phyloP scores from a whole-genome alignment of 2,888 invertebrate species.

The Eulithis prunata region DNA sequence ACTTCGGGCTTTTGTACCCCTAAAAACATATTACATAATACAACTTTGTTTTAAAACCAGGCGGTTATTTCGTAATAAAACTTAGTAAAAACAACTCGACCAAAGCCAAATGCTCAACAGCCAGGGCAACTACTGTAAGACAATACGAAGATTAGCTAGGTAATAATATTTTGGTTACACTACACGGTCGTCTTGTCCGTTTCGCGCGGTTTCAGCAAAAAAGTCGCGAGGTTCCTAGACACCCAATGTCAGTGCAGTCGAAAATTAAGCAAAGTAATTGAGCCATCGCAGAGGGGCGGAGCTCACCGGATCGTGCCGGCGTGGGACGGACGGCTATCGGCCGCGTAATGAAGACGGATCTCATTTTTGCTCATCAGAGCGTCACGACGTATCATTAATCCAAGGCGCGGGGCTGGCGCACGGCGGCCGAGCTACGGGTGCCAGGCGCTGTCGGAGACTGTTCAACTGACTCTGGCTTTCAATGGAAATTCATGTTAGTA shows the following conservation, averaged over 20 bases:
- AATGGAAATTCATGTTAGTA: no score
- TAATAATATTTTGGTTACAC: no score
- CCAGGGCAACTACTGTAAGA: no score
- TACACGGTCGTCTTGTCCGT: no score
- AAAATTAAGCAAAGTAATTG: constrained; percentile 32
- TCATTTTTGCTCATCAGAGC: constrained; percentile 45
- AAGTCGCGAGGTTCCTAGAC: no score
- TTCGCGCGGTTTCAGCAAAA: no score
- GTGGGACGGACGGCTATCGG: constrained; percentile 13
- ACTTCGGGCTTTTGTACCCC: neutral
- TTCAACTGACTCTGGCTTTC: neutral
- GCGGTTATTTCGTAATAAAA: neutral
- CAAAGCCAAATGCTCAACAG: neutral
- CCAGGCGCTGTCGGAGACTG: neutral
- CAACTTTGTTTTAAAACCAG: neutral
- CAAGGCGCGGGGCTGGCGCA: constrained; percentile 29
- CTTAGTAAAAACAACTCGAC: constrained; percentile 8
- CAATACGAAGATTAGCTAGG: no score
- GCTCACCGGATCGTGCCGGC: constrained; percentile 2
- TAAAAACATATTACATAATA: neutral
- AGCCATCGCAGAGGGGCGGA: constrained; percentile 9
- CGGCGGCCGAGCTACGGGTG: constrained; percentile 23
- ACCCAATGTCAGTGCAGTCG: constrained; percentile 24
- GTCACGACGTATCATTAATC: constrained; percentile 47
- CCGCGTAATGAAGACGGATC: constrained; percentile 47